phyloP scores from a whole-genome alignment of 2,797 vertebrate genomes.

The Betta splendens region DNA sequence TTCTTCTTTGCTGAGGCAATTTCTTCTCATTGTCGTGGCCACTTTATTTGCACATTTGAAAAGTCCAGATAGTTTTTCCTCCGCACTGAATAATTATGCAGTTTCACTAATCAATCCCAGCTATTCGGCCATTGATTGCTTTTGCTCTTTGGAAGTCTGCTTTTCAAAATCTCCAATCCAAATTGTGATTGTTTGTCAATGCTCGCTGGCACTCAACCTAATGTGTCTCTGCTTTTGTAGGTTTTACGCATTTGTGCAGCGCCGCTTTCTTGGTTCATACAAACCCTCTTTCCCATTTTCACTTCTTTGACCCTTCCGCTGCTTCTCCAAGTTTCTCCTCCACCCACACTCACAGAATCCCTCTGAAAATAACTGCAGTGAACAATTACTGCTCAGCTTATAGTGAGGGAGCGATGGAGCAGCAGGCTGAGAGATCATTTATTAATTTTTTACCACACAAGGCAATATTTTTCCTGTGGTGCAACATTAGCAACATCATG shows the following conservation, averaged over 20 bases:
- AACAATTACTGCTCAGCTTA: conserved; percentile 1
- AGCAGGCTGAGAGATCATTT: conserved; percentile 15
- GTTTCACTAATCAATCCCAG: conserved; percentile 12
- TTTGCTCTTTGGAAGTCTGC: conserved; percentile 16
- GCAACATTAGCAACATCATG: conserved; percentile 21
- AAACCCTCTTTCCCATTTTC: conserved; percentile 13
- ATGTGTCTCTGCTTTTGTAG: conserved; percentile 1
- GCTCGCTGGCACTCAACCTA: neutral
- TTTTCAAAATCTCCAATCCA: conserved; percentile 29
- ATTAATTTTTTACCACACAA: conserved; percentile 6
- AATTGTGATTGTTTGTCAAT: conserved; percentile 16
- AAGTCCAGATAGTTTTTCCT: neutral
- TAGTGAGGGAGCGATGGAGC: no score
- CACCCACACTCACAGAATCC: conserved; percentile 18
- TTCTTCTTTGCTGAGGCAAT: conserved; percentile 1
- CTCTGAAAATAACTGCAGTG: conserved; percentile 8
- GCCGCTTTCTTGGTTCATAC: neutral
- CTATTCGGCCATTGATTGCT: conserved; percentile 9
- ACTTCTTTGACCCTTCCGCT: conserved; percentile 20
- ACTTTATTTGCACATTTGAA: conserved; percentile 13
- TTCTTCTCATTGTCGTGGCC: conserved; percentile 24
- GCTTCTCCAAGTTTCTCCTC: conserved; percentile 12
- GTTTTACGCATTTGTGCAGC: conserved; percentile 13
- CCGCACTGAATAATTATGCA: conserved; percentile 8
- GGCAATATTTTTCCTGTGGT: neutral